Conservation (phyloP, 2,797 vertebrate genomes). For the Rhabdophis nuchalis region DNA sequence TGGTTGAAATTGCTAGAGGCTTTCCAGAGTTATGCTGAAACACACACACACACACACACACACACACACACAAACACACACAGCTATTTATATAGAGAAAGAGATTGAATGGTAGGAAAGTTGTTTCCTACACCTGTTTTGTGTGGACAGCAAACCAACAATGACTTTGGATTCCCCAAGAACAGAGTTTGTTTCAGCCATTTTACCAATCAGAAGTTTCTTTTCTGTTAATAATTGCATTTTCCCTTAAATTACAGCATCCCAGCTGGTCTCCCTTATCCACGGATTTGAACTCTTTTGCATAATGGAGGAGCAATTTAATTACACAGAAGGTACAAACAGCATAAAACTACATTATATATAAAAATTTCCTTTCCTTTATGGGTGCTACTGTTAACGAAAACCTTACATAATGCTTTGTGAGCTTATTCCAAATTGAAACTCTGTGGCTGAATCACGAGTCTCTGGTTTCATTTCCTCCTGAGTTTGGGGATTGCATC, state of each 20-base stretch:
- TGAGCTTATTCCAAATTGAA: no score
- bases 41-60: no score
- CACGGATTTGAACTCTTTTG: background rate
- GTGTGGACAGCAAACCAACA: background rate
- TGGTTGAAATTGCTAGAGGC: no score
- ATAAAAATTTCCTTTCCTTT: background rate
- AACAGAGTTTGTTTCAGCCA: background rate
- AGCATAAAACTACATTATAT: background rate
- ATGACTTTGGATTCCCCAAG: background rate
- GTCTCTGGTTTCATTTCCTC: no score
- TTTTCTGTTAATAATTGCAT: background rate
- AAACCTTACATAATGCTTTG: background rate
- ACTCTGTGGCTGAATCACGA: no score
- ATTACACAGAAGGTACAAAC: background rate
- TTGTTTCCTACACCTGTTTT: no score
- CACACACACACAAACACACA: no score
- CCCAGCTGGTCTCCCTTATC: background rate
- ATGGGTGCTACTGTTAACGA: accelerated
- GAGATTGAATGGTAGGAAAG: no score
- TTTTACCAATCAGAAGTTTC: background rate
- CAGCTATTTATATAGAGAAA: no score
- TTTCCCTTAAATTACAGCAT: background rate
- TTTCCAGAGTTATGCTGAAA: no score
- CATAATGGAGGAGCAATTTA: background rate
- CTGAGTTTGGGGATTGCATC: no score